Evolutionary conservation across 2,888 invertebrate species (phyloP), one percentile per base, ranked within the genome.

Genomic region (Ichneumon xanthorius): DNA sequence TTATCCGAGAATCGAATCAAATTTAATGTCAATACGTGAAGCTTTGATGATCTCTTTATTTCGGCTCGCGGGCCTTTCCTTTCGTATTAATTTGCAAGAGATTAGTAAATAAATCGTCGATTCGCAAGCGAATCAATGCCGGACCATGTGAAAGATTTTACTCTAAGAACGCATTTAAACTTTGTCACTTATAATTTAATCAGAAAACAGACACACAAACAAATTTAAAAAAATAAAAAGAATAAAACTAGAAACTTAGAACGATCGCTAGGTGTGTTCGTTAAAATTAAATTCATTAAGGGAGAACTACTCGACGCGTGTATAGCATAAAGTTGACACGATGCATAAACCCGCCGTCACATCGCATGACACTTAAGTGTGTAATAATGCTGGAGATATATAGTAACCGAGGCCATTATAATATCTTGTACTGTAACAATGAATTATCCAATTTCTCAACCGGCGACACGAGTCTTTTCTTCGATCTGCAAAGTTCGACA

Each of bases 351-450:
- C 63, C 63, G 63, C 63, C 30, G 77, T 37, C 53, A 65, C 16
- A 45, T 73, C 58, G 73, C 75, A 50, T 22, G 63, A 63, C 63
- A 33, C 30, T 63, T 40, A 63, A 48, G 75, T 63, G 67, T 73
- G 80, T 77, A 86, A 80, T 77, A 77, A 83, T 73, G 73, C 80
- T 80, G 88, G 87, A 88, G 84, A 84, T 84, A 85, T 88, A 88
- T 89, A 88, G 88, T 89, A 90, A 90, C 79, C 88, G 87, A 89
- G 87, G 90, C 90, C 90, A 89, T 89, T 87, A 88, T 89, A 90
- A 90, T 90, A 90, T 88, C 90, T 88, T 90, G 90, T 92, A 91
- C 89, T 89, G 90, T 89, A 90, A 90, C 91, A 80, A 82, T 80
- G 67, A 77, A 85, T 86, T 78, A 71, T 26, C 58, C 75, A 82